These are phyloP conservation scores for Himalopsyche phryganea DNA, from an alignment of 1,140 invertebrate species.

Conservation along the genomic window DNA sequence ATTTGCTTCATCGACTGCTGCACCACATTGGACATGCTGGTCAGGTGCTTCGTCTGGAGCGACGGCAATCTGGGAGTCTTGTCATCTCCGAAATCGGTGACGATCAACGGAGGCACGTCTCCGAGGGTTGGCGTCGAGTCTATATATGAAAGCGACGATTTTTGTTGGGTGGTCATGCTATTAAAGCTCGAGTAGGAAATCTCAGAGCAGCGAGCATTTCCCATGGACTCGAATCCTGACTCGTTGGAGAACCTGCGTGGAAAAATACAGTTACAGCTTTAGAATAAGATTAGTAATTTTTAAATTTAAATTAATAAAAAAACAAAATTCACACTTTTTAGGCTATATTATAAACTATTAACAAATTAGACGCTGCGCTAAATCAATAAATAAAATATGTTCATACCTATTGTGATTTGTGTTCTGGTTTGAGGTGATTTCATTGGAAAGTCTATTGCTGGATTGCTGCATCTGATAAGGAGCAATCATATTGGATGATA, in stretches of 20 bases:
- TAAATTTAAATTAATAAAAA: no score
- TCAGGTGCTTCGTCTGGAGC: constrained; percentile 9
- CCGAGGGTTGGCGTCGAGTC: constrained; percentile 29
- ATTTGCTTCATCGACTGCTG: constrained; percentile 29
- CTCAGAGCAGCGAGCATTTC: constrained; percentile 44
- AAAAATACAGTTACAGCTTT: constrained; percentile 3
- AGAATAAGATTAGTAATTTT: no score
- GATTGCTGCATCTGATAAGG: neutral
- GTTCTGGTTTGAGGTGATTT: constrained; percentile 4
- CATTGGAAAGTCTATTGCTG: neutral
- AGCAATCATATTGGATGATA: constrained; percentile 15
- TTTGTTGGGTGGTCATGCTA: constrained; percentile 18
- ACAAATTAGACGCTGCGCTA: no score
- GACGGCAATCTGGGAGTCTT: constrained; percentile 13
- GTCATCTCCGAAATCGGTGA: constrained; percentile 15
- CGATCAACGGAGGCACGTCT: constrained; percentile 19
- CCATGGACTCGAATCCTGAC: constrained; percentile 72
- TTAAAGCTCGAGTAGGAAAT: constrained; percentile 31
- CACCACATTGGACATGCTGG: constrained; percentile 20
- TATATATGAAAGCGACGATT: constrained; percentile 24
- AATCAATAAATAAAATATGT: no score
- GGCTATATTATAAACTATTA: no score
- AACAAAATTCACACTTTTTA: no score
- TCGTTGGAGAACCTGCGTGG: constrained; percentile 52
- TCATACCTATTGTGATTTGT: constrained; percentile 48